These are phyloP conservation scores for Oscheius sp. DNA, from an alignment of 2,888 invertebrate genomes.

Conservation along the genomic window DNA sequence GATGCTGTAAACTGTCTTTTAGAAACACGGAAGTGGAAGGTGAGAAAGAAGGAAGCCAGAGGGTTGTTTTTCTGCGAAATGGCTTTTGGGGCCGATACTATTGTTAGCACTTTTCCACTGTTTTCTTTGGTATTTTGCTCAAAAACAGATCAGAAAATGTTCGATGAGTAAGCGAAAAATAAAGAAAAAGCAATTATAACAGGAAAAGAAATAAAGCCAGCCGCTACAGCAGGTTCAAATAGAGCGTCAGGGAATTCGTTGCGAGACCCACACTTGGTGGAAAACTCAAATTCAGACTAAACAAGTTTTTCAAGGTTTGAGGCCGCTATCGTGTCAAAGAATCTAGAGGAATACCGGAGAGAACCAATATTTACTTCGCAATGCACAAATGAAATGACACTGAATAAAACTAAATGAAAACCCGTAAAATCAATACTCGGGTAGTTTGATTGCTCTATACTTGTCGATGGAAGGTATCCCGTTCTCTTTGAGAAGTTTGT, in stretches of 20 bases:
- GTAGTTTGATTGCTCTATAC: background rate
- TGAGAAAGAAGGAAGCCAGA: too few species aligned
- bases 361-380: background rate
- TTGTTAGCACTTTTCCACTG: background rate
- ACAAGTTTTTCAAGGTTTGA: background rate
- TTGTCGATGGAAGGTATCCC: background rate
- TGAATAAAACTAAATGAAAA: too few species aligned
- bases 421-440: background rate
- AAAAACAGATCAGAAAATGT: too few species aligned
- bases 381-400: background rate
- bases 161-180: background rate
- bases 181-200: background rate
- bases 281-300: background rate
- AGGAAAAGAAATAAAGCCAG: background rate
- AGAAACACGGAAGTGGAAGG: too few species aligned
- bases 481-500: conserved; percentile 5
- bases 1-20: background rate
- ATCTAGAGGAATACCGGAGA: background rate
- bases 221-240: background rate
- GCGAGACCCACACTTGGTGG: background rate
- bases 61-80: too few species aligned
- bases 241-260: background rate
- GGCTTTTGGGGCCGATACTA: too few species aligned
- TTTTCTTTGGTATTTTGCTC: too few species aligned
- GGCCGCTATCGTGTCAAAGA: background rate